These are phyloP conservation scores for Lepus timidus DNA, from an alignment of 2,113 vertebrate genomes.

Conservation along the genomic window DNA sequence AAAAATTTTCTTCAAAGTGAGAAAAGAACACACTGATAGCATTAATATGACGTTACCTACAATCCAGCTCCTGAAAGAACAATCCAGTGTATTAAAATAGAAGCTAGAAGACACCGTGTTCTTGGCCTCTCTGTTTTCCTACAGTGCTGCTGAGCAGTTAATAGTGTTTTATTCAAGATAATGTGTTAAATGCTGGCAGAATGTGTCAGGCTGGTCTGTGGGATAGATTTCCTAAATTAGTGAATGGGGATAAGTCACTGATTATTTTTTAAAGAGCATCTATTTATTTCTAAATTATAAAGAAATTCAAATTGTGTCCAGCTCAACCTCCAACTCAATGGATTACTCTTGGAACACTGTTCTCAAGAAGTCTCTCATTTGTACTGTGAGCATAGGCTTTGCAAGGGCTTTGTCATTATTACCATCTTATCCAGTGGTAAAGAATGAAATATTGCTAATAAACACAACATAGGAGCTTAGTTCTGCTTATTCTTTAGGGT, in stretches of 20 bases:
- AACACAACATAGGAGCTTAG: constrained; percentile 51
- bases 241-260: not conserved
- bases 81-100: not conserved
- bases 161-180: constrained; percentile 40
- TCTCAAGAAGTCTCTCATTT: not conserved
- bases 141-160: not conserved
- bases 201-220: not conserved
- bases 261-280: constrained; percentile 48
- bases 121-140: constrained; percentile 15
- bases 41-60: not conserved
- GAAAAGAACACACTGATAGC: not conserved
- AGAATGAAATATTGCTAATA: constrained; percentile 65
- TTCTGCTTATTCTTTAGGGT: constrained; percentile 59
- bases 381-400: not conserved
- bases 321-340: not conserved
- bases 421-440: constrained; percentile 44
- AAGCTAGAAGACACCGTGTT: not conserved
- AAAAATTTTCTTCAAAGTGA: not conserved
- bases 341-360: constrained; percentile 33
- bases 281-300: constrained; percentile 50
- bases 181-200: constrained; percentile 2
- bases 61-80: not conserved
- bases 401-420: constrained; percentile 41
- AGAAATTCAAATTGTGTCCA: constrained; percentile 29
- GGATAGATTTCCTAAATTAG: constrained; percentile 48